Percentiles rank a stretch among this genome's conserved stretches.
These are phyloP conservation scores for Oreonectes daqikongensis DNA, from an alignment of 2,797 vertebrate genomes.

Conservation along the genomic window DNA sequence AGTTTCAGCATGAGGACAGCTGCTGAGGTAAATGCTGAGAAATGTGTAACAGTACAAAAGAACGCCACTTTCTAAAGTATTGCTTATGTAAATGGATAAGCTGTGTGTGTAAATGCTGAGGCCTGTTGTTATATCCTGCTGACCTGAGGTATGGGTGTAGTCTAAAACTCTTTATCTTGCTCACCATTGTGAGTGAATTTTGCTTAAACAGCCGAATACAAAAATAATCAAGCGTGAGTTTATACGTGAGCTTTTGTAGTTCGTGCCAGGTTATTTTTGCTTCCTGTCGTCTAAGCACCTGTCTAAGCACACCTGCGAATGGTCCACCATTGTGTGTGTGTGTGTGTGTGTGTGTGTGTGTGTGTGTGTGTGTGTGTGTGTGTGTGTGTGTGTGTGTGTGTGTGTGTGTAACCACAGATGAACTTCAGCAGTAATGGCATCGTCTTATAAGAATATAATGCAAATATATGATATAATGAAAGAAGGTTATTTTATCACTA, in stretches of 20 bases:
- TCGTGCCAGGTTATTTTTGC: conserved; percentile 55
- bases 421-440: no score
- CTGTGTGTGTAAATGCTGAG: conserved; percentile 26
- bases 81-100: neutral
- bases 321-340: neutral
- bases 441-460: no score
- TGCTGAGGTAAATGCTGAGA: conserved; percentile 12
- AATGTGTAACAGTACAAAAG: neutral
- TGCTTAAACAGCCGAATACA: conserved; percentile 44
- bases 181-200: conserved; percentile 30
- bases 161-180: neutral
- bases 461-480: no score
- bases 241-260: conserved; percentile 28
- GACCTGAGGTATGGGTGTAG: conserved; percentile 16
- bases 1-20: neutral
- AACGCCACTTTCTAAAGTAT: neutral
- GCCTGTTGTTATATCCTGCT: conserved; percentile 33
- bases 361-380: neutral
- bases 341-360: conserved; percentile 4
- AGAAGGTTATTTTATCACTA: no score
- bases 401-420: no score
- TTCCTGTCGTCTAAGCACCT: conserved; percentile 54
- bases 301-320: conserved; percentile 49
- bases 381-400: neutral
- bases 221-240: conserved; percentile 39